phyloP scores from a whole-genome alignment of 2,113 vertebrate species.

The Proterorhinus semilunaris region DNA sequence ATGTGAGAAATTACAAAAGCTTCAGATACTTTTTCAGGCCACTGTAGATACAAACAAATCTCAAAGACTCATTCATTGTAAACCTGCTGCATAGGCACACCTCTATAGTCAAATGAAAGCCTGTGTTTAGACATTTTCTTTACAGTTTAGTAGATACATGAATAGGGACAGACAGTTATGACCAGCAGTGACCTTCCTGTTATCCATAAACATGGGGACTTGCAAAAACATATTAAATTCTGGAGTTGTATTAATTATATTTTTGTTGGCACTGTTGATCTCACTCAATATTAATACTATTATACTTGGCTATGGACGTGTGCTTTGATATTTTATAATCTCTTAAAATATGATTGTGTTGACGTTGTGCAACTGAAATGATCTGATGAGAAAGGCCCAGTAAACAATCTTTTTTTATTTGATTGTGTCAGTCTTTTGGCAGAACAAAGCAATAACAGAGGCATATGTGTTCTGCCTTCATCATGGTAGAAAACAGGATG shows the following conservation, averaged over 20 bases:
- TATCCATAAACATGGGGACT: conserved; percentile 17
- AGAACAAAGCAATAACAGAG: background rate
- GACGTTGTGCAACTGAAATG: conserved; percentile 33
- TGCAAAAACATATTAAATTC: conserved; percentile 20
- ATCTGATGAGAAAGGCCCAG: conserved; percentile 21
- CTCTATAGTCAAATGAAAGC: background rate
- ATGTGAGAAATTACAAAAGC: too few relatives aligned
- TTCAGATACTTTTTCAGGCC: too few relatives aligned
- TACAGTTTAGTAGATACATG: conserved; percentile 4
- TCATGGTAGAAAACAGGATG: background rate
- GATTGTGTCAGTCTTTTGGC: conserved; percentile 22
- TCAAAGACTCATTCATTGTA: background rate
- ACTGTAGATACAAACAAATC: too few relatives aligned
- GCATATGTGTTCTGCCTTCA: background rate
- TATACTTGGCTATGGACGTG: conserved; percentile 43
- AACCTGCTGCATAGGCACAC: background rate
- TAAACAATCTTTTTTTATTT: background rate
- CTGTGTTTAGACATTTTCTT: background rate
- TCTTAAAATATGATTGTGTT: conserved; percentile 26
- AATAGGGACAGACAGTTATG: conserved; percentile 11
- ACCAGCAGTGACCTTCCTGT: conserved; percentile 24
- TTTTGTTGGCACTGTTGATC: conserved; percentile 31
- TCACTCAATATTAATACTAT: conserved; percentile 41
- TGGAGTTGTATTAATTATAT: conserved; percentile 24
- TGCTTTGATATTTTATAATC: conserved; percentile 44